Percentiles rank a stretch among this genome's conserved stretches.
Evolutionary conservation across 2,113 vertebrate species (phyloP).

Genomic region (Balaeniceps rex): DNA sequence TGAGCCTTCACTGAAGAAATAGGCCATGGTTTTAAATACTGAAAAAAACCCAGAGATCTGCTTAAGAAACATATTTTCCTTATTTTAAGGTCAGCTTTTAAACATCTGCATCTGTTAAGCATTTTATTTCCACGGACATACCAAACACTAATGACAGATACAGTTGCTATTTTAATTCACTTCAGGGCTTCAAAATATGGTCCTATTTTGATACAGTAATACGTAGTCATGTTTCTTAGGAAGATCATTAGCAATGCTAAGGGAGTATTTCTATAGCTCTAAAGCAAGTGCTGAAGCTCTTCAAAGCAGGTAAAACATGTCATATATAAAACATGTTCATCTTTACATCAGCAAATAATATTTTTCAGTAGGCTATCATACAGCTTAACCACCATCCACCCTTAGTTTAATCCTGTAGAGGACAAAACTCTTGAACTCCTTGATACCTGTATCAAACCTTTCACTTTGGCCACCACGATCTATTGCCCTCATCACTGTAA

Average conservation of each 20-base stretch:
- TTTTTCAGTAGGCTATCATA: neutral
- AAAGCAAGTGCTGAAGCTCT: neutral
- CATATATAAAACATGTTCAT: neutral
- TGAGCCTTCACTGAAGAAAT: neutral
- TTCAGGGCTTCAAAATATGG: neutral
- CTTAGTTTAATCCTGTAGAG: neutral
- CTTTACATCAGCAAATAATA: neutral
- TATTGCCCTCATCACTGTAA: neutral
- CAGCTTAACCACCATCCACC: neutral
- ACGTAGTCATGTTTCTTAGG: neutral
- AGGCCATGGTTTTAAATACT: neutral
- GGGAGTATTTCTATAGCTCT: neutral
- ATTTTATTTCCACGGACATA: neutral
- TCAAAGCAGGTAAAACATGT: neutral
- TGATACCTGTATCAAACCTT: neutral
- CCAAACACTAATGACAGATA: neutral
- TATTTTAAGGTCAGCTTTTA: slow-evolving; percentile 26
- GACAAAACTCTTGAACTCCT: neutral
- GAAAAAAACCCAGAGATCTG: neutral
- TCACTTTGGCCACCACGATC: neutral
- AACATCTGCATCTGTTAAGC: slow-evolving; percentile 4
- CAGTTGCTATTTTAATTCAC: neutral
- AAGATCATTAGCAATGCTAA: neutral
- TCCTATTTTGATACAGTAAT: neutral
- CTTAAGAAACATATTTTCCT: slow-evolving; percentile 14